A percentile compares a stretch with the other conserved stretches of the same genome.
Evolutionary conservation across 2,113 vertebrate species (phyloP).

Genomic region (Calidris pygmaea): DNA sequence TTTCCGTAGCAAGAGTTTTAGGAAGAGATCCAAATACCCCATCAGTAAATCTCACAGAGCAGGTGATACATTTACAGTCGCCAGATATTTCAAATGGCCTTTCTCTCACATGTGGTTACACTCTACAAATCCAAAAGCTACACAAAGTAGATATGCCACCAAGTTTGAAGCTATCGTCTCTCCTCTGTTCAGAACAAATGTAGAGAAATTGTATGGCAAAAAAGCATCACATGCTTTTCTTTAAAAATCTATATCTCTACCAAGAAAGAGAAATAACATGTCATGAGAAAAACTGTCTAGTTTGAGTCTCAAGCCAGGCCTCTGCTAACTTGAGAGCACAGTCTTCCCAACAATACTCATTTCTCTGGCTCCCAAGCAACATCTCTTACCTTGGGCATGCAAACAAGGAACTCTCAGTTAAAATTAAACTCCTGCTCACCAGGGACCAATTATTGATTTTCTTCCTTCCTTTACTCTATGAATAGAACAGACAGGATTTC

Average conservation of each 20-base stretch:
- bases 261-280: neutral
- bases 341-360: neutral
- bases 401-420: neutral
- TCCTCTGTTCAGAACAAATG: neutral
- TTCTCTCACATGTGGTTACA: neutral
- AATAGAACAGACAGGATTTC: neutral
- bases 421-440: constrained; percentile 16
- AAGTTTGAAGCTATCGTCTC: neutral
- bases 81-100: neutral
- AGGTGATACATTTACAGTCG: neutral
- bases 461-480: neutral
- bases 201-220: neutral
- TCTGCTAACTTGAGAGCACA: neutral
- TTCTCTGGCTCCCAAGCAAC: neutral
- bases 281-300: neutral
- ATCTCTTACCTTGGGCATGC: neutral
- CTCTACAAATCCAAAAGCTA: neutral
- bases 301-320: neutral
- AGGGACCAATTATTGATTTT: neutral
- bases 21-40: constrained; percentile 36
- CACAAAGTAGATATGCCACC: neutral
- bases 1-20: neutral
- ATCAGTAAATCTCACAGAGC: neutral
- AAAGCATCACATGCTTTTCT: neutral
- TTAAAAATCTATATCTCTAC: neutral